These are phyloP conservation scores for Teleopsis dalmanni DNA, from an alignment of 1,140 invertebrate species.

Conservation along the genomic window DNA sequence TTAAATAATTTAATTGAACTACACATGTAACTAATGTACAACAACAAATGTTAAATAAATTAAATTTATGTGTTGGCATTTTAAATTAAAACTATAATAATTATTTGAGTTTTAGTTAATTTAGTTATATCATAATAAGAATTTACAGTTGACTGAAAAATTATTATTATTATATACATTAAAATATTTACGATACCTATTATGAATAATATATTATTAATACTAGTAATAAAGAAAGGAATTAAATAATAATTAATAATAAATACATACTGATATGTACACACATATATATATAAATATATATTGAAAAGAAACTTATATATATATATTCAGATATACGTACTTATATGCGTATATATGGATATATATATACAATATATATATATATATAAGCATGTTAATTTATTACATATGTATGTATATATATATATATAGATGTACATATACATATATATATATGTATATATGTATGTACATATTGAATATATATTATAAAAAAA, in stretches of 20 bases:
- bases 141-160: too few relatives aligned
- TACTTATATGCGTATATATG: not conserved
- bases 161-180: too few relatives aligned
- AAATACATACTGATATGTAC: not conserved
- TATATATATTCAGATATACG: not conserved
- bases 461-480: not conserved
- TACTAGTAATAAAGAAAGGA: not conserved
- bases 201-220: not conserved
- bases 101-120: not conserved
- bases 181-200: too few relatives aligned
- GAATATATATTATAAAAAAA: not conserved
- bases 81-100: not conserved
- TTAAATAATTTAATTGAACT: too few relatives aligned
- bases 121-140: too few relatives aligned
- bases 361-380: not conserved
- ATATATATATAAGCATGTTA: not conserved
- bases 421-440: not conserved
- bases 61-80: not conserved
- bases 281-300: not conserved
- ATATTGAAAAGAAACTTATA: too few relatives aligned
- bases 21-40: too few relatives aligned
- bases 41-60: too few relatives aligned
- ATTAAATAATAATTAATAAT: not conserved
- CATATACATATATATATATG: conserved; percentile 1
- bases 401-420: not conserved